Conservation (phyloP, 2,797 vertebrate species). For the Potorous gilbertii region DNA sequence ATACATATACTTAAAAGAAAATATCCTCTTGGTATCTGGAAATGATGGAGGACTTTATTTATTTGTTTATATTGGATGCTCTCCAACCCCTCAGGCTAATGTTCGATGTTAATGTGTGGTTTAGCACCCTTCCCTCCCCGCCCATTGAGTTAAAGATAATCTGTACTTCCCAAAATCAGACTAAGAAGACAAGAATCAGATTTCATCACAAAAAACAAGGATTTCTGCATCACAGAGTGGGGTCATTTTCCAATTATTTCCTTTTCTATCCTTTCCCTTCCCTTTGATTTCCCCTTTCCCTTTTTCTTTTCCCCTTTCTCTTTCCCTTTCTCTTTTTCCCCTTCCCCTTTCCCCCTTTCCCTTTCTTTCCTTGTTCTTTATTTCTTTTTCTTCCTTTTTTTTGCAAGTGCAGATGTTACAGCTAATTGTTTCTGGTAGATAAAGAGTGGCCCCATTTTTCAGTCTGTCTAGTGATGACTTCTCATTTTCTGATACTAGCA, state of each 20-base stretch:
- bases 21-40: background rate
- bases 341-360: background rate
- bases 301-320: background rate
- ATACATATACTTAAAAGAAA: background rate
- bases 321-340: no score
- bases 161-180: background rate
- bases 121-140: background rate
- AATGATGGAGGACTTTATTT: background rate
- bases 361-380: background rate
- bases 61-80: background rate
- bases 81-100: background rate
- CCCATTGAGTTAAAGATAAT: background rate
- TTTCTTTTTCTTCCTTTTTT: background rate
- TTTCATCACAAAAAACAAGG: background rate
- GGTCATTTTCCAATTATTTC: background rate
- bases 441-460: conserved; percentile 75
- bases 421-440: conserved; percentile 80
- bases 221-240: background rate
- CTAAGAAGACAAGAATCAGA: background rate
- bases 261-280: background rate
- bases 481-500: conserved; percentile 82
- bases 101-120: background rate
- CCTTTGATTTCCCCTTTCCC: background rate
- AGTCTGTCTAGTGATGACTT: conserved; percentile 77
- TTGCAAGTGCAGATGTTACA: conserved; percentile 71